Base-by-base conservation (phyloP, 2,797 vertebrate species). In the Gymnoscopelus braueri region DNA sequence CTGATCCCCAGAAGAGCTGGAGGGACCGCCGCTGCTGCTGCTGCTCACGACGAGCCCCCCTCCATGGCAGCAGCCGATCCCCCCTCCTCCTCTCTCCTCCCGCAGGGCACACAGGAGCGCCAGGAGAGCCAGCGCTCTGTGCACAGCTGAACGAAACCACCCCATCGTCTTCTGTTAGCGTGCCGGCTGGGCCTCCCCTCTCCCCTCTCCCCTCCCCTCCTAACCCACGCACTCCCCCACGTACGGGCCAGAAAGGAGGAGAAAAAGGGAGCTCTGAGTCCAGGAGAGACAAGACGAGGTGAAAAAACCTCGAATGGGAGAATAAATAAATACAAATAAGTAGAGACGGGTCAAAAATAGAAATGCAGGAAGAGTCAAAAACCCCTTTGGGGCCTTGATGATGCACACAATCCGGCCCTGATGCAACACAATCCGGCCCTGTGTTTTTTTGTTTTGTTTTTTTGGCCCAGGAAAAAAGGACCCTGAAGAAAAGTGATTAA, bases 71-170 rank as follows among this genome's bases (percentile, higher is more conserved):
- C 39, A 9, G 5, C 39, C 6, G 5, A 39, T 8, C 39, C 39
- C 92, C 88, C 80, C 92, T 87, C 80, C 88, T 80, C 88, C 93
- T 86, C 89, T 90, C 79, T 94, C 93, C 79, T 94, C 93, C 90
- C 94, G 88, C 83, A 95, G 85, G 89, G 94, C 94, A 47, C 95
- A 86, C 81, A 97, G 91, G 78, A 97, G 92, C 19, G 93, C 90
- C 75, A 96, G 82, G 53, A 96, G 90, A 90, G 95, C 94, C 83
- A 95, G 60, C 63, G 85, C 83, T 73, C 77, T 73, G 81, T 85
- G 84, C 81, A 88, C 64, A 76, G 81, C 85, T 75, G 85, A 85
- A 72, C 87, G 92, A 77, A 94, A 93, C 87, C 95, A 74, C 94
- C 91, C 93, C 97, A 96, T 97, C 92, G 91, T 93, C 90, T 92